These are phyloP conservation scores for Rutilus rutilus DNA, from an alignment of 2,113 vertebrate species.

Conservation along the genomic window DNA sequence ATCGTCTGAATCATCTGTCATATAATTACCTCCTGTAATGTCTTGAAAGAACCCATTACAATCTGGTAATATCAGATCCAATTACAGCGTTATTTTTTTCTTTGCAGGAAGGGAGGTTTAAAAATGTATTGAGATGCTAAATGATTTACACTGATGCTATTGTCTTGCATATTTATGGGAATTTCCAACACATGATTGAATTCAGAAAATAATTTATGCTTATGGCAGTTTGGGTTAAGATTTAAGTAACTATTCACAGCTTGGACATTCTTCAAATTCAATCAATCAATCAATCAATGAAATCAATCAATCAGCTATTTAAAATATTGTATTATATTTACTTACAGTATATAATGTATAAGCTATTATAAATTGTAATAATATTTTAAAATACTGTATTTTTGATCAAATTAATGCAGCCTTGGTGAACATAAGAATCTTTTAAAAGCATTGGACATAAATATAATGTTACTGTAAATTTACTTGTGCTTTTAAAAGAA, in stretches of 20 bases:
- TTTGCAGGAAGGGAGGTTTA: conserved; percentile 68
- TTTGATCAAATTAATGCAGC: background rate
- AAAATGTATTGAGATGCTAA: conserved; percentile 70
- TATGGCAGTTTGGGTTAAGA: conserved; percentile 69
- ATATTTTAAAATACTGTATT: too few species aligned
- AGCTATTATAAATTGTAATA: too few species aligned
- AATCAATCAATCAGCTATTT: background rate
- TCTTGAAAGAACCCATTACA: conserved; percentile 62
- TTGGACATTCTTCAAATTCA: background rate
- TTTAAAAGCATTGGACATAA: too few species aligned
- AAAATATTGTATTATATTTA: too few species aligned
- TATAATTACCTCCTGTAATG: conserved; percentile 69
- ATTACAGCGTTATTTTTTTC: conserved; percentile 66
- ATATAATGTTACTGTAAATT: too few species aligned
- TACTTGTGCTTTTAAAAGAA: too few species aligned
- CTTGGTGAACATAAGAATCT: background rate
- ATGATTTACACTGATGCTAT: conserved; percentile 65
- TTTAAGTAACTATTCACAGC: background rate
- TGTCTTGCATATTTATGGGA: conserved; percentile 70
- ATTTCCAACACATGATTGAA: conserved; percentile 65
- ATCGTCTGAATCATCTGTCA: conserved; percentile 70
- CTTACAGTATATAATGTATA: too few species aligned
- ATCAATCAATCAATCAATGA: background rate
- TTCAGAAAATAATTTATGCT: conserved; percentile 62
- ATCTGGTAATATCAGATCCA: conserved; percentile 72